phyloP scores from a whole-genome alignment of 1,140 invertebrate genomes.

The Eriosoma lanigerum region DNA sequence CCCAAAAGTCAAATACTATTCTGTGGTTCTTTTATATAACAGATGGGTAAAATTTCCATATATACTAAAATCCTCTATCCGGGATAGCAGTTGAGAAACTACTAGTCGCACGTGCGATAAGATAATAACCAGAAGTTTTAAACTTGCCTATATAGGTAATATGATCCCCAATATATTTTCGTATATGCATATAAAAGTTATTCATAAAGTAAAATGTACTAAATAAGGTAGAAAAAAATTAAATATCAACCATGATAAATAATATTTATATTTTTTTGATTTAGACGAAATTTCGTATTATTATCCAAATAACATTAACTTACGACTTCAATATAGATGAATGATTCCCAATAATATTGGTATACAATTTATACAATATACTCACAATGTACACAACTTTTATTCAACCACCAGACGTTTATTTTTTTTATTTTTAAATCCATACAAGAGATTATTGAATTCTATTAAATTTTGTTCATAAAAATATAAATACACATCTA shows the following conservation, averaged over 20 bases:
- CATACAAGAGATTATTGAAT: background rate
- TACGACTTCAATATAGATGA: background rate
- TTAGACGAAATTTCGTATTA: background rate
- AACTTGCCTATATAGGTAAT: background rate
- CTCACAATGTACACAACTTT: background rate
- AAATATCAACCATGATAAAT: background rate
- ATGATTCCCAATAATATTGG: slow-evolving; percentile 2
- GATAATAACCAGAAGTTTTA: slow-evolving; percentile 9
- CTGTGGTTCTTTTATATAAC: background rate
- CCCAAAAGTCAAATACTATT: background rate
- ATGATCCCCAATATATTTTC: background rate
- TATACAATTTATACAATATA: background rate
- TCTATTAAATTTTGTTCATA: background rate
- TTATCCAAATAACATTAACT: background rate
- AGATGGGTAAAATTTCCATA: background rate
- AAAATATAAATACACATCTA: background rate
- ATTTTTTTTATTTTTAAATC: background rate
- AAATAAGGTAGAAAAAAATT: too few relatives aligned
- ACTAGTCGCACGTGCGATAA: background rate
- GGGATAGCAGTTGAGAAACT: background rate
- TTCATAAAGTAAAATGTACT: background rate
- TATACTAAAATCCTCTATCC: background rate
- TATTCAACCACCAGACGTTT: background rate
- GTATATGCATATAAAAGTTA: background rate
- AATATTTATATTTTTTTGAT: background rate